Conservation (phyloP, 2,888 invertebrate species). For the Aspidiotus destructor region DNA sequence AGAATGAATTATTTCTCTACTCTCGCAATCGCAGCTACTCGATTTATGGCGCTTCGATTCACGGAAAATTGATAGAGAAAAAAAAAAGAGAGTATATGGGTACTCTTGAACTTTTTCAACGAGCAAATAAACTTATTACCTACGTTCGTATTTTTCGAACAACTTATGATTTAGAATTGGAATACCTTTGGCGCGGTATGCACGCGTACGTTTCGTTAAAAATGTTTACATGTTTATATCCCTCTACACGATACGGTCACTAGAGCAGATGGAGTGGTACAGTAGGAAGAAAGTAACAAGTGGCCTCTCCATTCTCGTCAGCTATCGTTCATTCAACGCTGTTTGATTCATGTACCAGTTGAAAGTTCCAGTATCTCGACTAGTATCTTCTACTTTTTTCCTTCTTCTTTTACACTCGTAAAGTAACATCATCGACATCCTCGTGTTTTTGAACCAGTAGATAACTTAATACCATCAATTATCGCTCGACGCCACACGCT, state of each 20-base stretch:
- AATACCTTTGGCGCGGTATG: too few relatives aligned
- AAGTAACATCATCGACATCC: constrained; percentile 12
- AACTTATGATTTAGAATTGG: neutral
- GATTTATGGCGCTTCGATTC: too few relatives aligned
- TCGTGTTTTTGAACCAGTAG: constrained; percentile 22
- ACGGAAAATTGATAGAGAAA: too few relatives aligned
- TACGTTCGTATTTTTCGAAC: neutral
- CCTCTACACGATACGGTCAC: constrained; percentile 2
- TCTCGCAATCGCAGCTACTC: too few relatives aligned
- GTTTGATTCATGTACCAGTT: constrained; percentile 23
- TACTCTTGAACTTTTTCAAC: too few relatives aligned
- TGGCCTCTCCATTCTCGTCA: constrained; percentile 10
- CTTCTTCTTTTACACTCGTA: neutral
- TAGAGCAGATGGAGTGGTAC: neutral
- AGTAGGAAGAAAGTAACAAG: constrained; percentile 15
- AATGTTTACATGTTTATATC: neutral
- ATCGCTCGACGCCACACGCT: constrained; percentile 19
- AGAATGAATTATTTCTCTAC: too few relatives aligned
- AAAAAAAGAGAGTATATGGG: too few relatives aligned
- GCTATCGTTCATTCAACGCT: constrained; percentile 22
- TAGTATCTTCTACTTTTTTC: constrained; percentile 12
- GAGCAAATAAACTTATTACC: neutral
- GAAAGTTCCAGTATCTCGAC: constrained; percentile 17
- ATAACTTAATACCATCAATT: constrained; percentile 18
- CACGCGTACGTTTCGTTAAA: neutral